These are phyloP conservation scores for Corapipo altera DNA, from an alignment of 2,113 vertebrate species.

Conservation along the genomic window DNA sequence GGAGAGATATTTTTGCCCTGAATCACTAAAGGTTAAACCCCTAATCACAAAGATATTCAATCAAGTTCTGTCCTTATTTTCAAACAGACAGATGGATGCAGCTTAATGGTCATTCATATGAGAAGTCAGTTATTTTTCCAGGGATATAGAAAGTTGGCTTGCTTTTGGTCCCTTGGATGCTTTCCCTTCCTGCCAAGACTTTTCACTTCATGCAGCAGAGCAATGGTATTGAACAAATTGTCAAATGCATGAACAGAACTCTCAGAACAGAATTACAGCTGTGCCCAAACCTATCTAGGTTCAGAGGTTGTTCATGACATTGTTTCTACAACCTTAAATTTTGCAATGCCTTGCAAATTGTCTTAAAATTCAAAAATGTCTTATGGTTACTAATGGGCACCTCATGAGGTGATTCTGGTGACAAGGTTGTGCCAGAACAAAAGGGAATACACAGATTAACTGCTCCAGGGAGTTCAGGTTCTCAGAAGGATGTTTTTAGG, in stretches of 20 bases:
- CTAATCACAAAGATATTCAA: neutral
- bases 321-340: neutral
- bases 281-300: neutral
- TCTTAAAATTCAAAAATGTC: neutral
- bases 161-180: neutral
- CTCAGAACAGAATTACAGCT: neutral
- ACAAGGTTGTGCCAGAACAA: neutral
- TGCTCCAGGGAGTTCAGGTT: neutral
- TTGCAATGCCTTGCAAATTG: neutral
- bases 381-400: neutral
- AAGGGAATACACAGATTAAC: neutral
- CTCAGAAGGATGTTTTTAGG: neutral
- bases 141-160: neutral
- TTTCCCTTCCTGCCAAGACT: neutral
- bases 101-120: neutral
- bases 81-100: neutral
- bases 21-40: neutral
- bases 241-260: neutral
- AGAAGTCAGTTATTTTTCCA: neutral
- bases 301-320: neutral
- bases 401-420: neutral
- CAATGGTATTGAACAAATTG: neutral
- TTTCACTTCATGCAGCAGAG: neutral
- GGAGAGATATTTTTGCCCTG: neutral
- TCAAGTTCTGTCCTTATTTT: neutral